These are phyloP conservation scores for Xerus rutilus DNA, from an alignment of 2,797 vertebrate species.

Conservation along the genomic window DNA sequence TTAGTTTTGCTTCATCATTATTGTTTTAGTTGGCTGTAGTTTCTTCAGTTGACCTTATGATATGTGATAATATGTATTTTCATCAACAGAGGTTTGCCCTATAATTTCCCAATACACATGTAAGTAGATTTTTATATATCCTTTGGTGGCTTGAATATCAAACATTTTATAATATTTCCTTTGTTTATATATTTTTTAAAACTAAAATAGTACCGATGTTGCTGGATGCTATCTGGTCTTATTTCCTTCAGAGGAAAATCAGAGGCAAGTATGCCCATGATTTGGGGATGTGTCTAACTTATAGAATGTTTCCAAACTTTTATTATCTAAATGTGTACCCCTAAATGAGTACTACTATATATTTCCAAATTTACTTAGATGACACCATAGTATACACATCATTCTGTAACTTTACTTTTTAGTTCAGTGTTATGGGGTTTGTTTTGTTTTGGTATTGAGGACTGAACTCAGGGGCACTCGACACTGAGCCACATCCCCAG, in stretches of 20 bases:
- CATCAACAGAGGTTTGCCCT: neutral
- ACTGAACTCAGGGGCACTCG: too few relatives aligned
- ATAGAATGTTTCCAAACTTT: neutral
- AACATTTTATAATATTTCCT: slow-evolving; percentile 4
- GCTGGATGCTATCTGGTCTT: neutral
- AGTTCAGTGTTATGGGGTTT: neutral
- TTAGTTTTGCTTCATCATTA: slow-evolving; percentile 25
- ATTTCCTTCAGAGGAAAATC: neutral
- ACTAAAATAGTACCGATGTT: slow-evolving; percentile 11
- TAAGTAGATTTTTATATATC: slow-evolving; percentile 1
- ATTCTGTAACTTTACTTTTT: neutral
- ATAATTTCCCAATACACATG: neutral
- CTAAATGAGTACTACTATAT: neutral
- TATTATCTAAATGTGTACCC: neutral
- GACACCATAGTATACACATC: neutral
- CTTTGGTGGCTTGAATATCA: slow-evolving; percentile 22
- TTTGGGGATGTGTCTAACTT: neutral
- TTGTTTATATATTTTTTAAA: slow-evolving; percentile 23
- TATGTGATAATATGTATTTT: neutral
- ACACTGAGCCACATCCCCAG: too few relatives aligned
- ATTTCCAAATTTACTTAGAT: neutral
- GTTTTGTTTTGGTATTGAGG: too few relatives aligned
- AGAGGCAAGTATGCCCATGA: neutral
- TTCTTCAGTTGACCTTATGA: neutral
- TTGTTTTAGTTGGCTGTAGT: slow-evolving; percentile 22